These are phyloP conservation scores for Salpingus planirostris DNA, from an alignment of 2,888 invertebrate species.

Conservation along the genomic window DNA sequence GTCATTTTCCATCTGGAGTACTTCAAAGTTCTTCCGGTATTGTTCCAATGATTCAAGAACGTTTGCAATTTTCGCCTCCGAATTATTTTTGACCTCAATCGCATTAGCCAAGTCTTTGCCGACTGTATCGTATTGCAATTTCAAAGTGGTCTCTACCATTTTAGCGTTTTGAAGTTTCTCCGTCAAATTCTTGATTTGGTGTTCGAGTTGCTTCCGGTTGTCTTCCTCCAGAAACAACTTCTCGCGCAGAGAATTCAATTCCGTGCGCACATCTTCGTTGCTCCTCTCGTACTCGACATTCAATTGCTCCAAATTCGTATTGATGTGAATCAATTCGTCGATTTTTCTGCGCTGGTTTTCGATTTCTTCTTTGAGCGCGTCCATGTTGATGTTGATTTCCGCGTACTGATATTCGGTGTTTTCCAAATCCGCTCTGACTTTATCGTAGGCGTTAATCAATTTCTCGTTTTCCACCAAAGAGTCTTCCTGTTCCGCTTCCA, in stretches of 20 bases:
- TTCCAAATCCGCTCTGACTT: slow-evolving; percentile 39
- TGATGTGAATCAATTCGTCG: slow-evolving; percentile 28
- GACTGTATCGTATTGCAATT: slow-evolving; percentile 32
- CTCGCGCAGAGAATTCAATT: slow-evolving; percentile 29
- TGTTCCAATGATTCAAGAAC: slow-evolving; percentile 12
- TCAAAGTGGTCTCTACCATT: slow-evolving; percentile 35
- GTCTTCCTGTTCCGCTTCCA: slow-evolving; percentile 48
- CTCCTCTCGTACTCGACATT: slow-evolving; percentile 24
- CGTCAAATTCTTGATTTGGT: slow-evolving; percentile 27
- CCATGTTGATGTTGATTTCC: slow-evolving; percentile 45
- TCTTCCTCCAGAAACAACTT: slow-evolving; percentile 28
- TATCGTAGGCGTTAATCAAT: slow-evolving; percentile 41
- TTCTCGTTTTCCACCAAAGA: slow-evolving; percentile 32
- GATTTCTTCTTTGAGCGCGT: slow-evolving; percentile 37
- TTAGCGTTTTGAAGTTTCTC: slow-evolving; percentile 38
- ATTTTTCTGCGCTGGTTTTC: slow-evolving; percentile 31
- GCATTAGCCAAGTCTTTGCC: slow-evolving; percentile 26
- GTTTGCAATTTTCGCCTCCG: slow-evolving; percentile 21
- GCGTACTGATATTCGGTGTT: slow-evolving; percentile 36
- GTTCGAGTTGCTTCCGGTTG: slow-evolving; percentile 21
- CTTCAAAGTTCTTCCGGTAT: slow-evolving; percentile 19
- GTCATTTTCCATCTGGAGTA: slow-evolving; percentile 23
- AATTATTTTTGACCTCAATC: slow-evolving; percentile 21
- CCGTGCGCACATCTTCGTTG: slow-evolving; percentile 24
- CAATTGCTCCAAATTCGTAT: slow-evolving; percentile 20